Conservation (phyloP, 1,140 invertebrate species). For the Zaprionus gabonicus region DNA sequence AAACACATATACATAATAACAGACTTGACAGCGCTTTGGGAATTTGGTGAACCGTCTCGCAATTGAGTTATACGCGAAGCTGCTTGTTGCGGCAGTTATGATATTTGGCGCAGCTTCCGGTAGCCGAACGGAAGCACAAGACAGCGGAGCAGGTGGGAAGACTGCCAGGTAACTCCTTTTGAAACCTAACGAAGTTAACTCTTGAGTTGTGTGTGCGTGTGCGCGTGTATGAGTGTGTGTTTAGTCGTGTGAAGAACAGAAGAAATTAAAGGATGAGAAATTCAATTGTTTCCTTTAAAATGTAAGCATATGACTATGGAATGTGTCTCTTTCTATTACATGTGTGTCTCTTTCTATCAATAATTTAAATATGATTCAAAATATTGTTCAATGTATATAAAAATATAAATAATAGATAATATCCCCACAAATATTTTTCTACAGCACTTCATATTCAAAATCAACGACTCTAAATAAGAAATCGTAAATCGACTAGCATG, state of each 20-base stretch:
- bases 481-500: background rate
- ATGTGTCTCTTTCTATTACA: too few relatives aligned
- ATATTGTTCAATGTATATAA: too few relatives aligned
- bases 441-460: background rate
- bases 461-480: background rate
- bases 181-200: conserved; percentile 41
- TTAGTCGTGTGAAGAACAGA: background rate
- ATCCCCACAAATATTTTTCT: too few relatives aligned
- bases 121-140: conserved; percentile 28
- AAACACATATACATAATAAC: background rate
- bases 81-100: conserved; percentile 41
- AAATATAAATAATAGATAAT: too few relatives aligned
- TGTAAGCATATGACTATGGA: too few relatives aligned
- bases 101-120: conserved; percentile 45
- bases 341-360: too few relatives aligned
- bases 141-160: background rate
- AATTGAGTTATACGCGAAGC: conserved; percentile 41
- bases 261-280: background rate
- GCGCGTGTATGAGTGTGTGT: background rate
- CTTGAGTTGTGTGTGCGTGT: background rate
- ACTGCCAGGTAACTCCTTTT: conserved; percentile 18
- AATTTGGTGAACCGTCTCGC: conserved; percentile 5
- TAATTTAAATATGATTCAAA: too few relatives aligned
- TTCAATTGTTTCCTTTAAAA: too few relatives aligned
- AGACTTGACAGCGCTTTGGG: background rate